Base-by-base conservation (phyloP, 2,888 invertebrate genomes). In the Thecocarcelia acutangulata region DNA sequence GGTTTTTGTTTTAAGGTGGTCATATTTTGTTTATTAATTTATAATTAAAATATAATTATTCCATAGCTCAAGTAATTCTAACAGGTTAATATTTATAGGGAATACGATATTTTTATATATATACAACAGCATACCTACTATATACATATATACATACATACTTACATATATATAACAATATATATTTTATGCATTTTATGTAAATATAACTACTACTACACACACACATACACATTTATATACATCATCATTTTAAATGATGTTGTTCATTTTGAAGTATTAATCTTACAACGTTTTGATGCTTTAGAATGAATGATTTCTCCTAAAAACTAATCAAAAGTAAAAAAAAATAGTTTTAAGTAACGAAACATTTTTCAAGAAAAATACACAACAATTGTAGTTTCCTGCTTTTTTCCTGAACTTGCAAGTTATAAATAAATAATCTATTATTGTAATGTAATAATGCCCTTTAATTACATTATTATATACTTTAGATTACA, bases 11-110 rank as follows among this genome's bases (percentile, higher is more conserved):
- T 33, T 33, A 8, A 8, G 52, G 44, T 69, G 59, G 37, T 69
- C 52, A 61, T 61, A 59, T 78, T 72, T 78, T 66, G 48, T 77
- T 61, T 56, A 52, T 40, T 64, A 52, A 64, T 72, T 78, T 40
- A 63, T 75, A 37, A 37, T 46, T 13, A 50, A 42, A 63, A 73
- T 73, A 78, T 70, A 48, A 74, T 69, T 75, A 82, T 78, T 82
- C 82, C 82, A 78, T 82, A 82, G 78, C 82, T 82, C 82, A 82
- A 82, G 82, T 82, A 82, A 70, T 70, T 66, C 74, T 69, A 82
- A 78, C 78, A 82, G 82, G 82, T 82, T 78, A 54, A 82, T 74
- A 69, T 54, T 74, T 69, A 74, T 78, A 82, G 63, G 66, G 58
- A 64, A 81, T 76, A 75, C 48, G 70, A 82, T 82, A 82, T 82